phyloP scores from a whole-genome alignment of 2,888 invertebrate genomes.

The Drosophila robusta region DNA sequence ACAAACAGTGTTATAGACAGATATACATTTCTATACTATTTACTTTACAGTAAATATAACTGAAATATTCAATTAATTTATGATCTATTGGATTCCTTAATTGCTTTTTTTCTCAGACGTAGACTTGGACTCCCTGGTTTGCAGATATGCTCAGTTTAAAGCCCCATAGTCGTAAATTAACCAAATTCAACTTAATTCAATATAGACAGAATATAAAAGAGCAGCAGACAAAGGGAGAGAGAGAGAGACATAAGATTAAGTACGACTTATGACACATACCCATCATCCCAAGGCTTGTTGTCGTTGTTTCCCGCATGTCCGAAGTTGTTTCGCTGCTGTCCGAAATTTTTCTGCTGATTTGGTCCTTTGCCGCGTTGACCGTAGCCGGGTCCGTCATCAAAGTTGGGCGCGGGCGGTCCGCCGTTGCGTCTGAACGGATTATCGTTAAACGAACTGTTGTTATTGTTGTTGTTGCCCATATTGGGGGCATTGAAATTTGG shows the following conservation, averaged over 20 bases:
- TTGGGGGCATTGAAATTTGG: constrained; percentile 37
- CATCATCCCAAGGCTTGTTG: constrained; percentile 56
- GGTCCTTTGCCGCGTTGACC: constrained; percentile 25
- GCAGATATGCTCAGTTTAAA: background rate
- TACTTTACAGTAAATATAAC: background rate
- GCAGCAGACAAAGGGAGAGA: background rate
- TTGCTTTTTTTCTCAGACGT: background rate
- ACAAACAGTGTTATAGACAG: too few relatives aligned
- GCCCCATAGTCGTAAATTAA: background rate
- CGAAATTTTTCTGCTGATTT: constrained; percentile 32
- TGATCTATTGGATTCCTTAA: background rate
- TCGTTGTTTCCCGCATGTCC: constrained; percentile 36
- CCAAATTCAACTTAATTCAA: background rate
- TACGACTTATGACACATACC: constrained; percentile 64
- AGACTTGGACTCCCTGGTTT: background rate
- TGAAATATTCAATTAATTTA: too few relatives aligned
- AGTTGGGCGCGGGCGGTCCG: constrained; percentile 40
- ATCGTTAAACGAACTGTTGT: constrained; percentile 39
- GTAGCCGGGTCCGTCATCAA: constrained; percentile 43
- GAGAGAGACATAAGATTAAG: constrained; percentile 5
- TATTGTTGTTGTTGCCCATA: constrained; percentile 17
- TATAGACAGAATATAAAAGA: background rate
- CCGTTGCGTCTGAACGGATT: constrained; percentile 77
- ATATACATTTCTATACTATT: too few relatives aligned
- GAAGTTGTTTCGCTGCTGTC: constrained; percentile 32